phyloP scores from a whole-genome alignment of 2,888 invertebrate species.

The Apodemia mormo region DNA sequence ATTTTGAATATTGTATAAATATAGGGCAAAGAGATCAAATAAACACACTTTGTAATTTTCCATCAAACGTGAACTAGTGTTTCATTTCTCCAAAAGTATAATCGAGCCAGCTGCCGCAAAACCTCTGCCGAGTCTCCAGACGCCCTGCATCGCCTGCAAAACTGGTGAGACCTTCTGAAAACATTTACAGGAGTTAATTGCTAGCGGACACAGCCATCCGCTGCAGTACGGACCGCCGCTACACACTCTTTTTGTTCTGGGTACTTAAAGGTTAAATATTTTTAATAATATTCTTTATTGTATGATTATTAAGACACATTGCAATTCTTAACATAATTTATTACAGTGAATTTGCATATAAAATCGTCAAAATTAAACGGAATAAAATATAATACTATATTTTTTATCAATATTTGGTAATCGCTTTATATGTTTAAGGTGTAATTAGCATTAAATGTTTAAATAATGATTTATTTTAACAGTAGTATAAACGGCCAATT shows the following conservation, averaged over 20 bases:
- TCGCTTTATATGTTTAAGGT: neutral
- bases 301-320: slow-evolving; percentile 4
- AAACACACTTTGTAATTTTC: too few relatives aligned
- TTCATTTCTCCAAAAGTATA: too few relatives aligned
- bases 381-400: slow-evolving; percentile 6
- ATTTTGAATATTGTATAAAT: too few relatives aligned
- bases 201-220: too few relatives aligned
- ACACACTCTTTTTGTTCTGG: neutral
- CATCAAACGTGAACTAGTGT: too few relatives aligned
- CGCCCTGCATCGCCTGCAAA: too few relatives aligned
- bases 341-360: slow-evolving; percentile 4
- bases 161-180: too few relatives aligned
- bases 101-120: too few relatives aligned
- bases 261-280: slow-evolving; percentile 4
- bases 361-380: neutral
- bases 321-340: slow-evolving; percentile 8
- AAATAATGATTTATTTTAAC: slow-evolving; percentile 6
- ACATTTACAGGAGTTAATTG: too few relatives aligned
- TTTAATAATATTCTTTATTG: neutral
- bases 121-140: too few relatives aligned
- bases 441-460: slow-evolving; percentile 7
- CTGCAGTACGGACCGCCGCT: too few relatives aligned
- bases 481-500: neutral
- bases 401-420: slow-evolving; percentile 9
- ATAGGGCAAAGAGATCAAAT: too few relatives aligned